These are phyloP conservation scores for Griposia aprilina DNA, from an alignment of 2,888 invertebrate species.

Conservation along the genomic window DNA sequence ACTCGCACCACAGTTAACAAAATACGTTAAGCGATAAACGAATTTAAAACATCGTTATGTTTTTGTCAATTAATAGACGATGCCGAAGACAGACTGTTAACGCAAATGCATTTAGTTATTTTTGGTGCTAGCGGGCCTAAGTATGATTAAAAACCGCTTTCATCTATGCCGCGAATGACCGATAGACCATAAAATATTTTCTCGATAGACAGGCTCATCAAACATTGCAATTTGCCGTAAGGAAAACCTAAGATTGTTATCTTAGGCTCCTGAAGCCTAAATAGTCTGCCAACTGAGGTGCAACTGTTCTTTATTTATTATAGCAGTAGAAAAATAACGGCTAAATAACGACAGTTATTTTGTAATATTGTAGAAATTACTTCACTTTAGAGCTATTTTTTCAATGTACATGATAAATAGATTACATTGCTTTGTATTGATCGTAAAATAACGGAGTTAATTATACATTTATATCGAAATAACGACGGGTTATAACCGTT, in stretches of 20 bases:
- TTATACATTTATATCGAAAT: no score
- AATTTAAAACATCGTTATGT: not conserved
- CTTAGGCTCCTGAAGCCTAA: not conserved
- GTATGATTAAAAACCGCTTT: not conserved
- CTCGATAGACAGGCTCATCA: not conserved
- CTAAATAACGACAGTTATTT: no score
- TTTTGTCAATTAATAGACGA: not conserved
- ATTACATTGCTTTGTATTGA: no score
- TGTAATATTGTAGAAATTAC: no score
- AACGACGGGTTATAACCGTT: no score
- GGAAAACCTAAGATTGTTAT: not conserved
- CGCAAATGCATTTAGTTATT: not conserved
- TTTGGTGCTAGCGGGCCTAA: not conserved
- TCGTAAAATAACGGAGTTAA: no score
- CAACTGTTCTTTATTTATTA: no score
- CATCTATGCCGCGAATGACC: not conserved
- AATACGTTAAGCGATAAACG: not conserved
- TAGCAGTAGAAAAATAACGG: no score
- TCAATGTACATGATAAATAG: no score
- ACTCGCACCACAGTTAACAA: not conserved
- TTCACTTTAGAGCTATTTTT: no score
- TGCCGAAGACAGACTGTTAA: not conserved
- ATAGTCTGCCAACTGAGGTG: not conserved
- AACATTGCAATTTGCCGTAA: not conserved
- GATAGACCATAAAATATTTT: not conserved